A percentile compares a stretch with the other conserved stretches of the same genome.
Conservation (phyloP, 2,797 vertebrate genomes). For the Diglossa cyanea region DNA sequence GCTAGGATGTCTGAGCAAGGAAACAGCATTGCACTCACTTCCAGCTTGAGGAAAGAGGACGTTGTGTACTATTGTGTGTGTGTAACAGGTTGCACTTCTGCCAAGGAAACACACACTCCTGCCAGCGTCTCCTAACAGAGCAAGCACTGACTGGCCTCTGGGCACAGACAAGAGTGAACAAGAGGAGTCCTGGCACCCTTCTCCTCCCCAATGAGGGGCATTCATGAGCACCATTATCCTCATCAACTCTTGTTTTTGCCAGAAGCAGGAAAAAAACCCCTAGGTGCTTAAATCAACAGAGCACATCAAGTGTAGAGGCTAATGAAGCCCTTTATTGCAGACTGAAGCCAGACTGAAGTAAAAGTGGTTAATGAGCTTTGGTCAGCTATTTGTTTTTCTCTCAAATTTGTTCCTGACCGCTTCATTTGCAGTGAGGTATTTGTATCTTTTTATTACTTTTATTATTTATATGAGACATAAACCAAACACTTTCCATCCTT, state of each 20-base stretch:
- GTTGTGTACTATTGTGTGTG: background rate
- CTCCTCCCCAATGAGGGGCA: background rate
- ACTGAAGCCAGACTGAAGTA: background rate
- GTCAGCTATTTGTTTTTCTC: slow-evolving; percentile 51
- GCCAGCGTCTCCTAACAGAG: background rate
- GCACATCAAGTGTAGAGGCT: background rate
- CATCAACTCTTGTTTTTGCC: background rate
- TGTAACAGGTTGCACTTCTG: background rate
- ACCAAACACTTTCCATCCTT: slow-evolving; percentile 22
- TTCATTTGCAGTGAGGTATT: slow-evolving; percentile 34
- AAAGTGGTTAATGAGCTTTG: background rate
- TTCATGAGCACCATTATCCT: background rate
- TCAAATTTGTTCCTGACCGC: background rate
- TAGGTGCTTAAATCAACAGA: background rate
- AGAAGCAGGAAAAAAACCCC: background rate
- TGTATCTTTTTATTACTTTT: slow-evolving; percentile 47
- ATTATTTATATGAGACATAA: slow-evolving; percentile 52
- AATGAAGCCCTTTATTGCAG: background rate
- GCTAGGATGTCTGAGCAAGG: background rate
- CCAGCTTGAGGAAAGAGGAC: slow-evolving; percentile 18
- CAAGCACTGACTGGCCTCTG: background rate
- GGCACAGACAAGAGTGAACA: background rate
- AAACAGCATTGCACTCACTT: background rate
- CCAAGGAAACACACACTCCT: background rate
- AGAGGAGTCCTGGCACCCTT: background rate